Evolutionary conservation across 2,888 invertebrate species (phyloP), one percentile per base, ranked within the genome.

Genomic region (Opisthograptis luteolata): DNA sequence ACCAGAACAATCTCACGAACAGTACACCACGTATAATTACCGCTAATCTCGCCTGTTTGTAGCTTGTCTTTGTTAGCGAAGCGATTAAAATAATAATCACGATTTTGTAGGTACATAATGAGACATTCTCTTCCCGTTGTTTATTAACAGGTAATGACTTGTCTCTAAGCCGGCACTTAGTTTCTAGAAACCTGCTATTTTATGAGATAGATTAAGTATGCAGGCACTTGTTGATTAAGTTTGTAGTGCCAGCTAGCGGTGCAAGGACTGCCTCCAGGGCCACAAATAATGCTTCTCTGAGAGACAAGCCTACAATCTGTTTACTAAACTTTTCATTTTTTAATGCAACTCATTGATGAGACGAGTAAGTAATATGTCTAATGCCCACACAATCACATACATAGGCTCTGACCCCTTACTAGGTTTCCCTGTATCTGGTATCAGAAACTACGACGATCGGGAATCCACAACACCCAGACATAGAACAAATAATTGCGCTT

Each of bases 81-180:
- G 78, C 81, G 79, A 84, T 87, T 85, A 87, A 85, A 87, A 84
- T 81, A 85, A 83, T 84, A 81, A 86, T 87, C 81, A 85, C 82
- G 81, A 84, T 76, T 79, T 69, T 76, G 79, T 78, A n/a, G n/a
- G n/a, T n/a, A 71, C 70, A 69, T 79, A 79, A 84, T 84, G 71
- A 81, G 78, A 73, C 73, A 73, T 77, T 77, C 68, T 66, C 69
- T 75, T 74, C 73, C 70, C 66, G 55, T 68, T 68, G 60, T 57
- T 59, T 69, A 62, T 68, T 68, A 67, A 51, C 39, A 59, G 55
- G 53, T 55, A 64, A 64, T 62, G 61, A 55, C 55, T 60, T 65
- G 58, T 52, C 52, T 46, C 24, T 45, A 28, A 50, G 34, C 46
- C 46, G 48, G 52, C 44, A 52, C 45, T 61, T 66, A 68, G 64